Conservation (phyloP, 2,888 invertebrate genomes). For the Eupeodes latifasciatus region DNA sequence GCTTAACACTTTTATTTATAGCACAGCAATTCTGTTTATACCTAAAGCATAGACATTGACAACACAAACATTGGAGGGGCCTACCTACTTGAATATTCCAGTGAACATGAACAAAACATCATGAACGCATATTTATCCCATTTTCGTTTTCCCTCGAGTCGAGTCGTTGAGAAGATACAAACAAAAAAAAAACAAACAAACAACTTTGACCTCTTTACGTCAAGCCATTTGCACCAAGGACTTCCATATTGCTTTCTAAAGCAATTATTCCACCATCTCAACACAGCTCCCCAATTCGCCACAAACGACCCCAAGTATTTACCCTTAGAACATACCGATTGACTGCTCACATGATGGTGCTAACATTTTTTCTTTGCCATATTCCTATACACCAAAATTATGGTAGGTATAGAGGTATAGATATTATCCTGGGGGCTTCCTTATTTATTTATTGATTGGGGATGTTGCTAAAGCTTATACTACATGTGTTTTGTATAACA, state of each 20-base stretch:
- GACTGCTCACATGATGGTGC: conserved; percentile 19
- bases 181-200: conserved; percentile 1
- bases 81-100: conserved; percentile 33
- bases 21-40: too few relatives aligned
- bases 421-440: conserved; percentile 47
- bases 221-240: conserved; percentile 30
- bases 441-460: conserved; percentile 54
- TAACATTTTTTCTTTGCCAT: conserved; percentile 20
- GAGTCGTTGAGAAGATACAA: not conserved
- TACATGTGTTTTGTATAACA: too few relatives aligned
- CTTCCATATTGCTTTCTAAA: not conserved
- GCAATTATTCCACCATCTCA: conserved; percentile 46
- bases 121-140: conserved; percentile 13
- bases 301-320: conserved; percentile 37
- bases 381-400: conserved; percentile 14
- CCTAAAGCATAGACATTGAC: not conserved
- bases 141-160: conserved; percentile 17
- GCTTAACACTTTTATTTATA: conserved; percentile 23
- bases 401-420: not conserved
- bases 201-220: conserved; percentile 53
- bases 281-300: not conserved
- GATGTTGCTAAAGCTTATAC: conserved; percentile 9
- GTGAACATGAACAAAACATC: not conserved
- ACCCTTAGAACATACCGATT: conserved; percentile 25
- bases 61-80: not conserved